Evolutionary conservation across 2,113 vertebrate genomes (phyloP).

Genomic region (Oxygymnocypris stewartii): DNA sequence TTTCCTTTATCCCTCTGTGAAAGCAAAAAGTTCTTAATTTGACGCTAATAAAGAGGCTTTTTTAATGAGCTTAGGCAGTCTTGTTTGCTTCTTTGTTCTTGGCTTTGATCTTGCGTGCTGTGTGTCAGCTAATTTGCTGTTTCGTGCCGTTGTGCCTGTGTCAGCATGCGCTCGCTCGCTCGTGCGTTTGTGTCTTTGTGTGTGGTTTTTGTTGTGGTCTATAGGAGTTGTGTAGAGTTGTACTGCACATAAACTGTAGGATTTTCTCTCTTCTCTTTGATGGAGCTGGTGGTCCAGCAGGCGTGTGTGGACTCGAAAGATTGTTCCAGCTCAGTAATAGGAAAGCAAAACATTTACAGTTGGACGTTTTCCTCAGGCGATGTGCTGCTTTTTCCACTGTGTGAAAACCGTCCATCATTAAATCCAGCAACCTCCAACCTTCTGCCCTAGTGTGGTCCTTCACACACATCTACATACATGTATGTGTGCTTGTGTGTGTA

Average conservation of each 20-base stretch:
- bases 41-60: conserved; percentile 64
- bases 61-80: conserved; percentile 59
- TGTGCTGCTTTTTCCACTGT: conserved; percentile 61
- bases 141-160: conserved; percentile 22
- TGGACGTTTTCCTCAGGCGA: conserved; percentile 58
- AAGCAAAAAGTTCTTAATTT: conserved; percentile 64
- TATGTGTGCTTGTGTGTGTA: too few species aligned
- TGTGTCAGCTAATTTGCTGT: conserved; percentile 62
- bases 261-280: conserved; percentile 39
- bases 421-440: conserved; percentile 24
- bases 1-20: conserved; percentile 14
- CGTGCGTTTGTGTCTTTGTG: conserved; percentile 21
- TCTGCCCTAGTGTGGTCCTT: conserved; percentile 19
- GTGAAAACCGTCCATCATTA: conserved; percentile 57
- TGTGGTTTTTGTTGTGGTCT: not conserved
- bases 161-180: conserved; percentile 30
- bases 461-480: not conserved
- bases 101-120: conserved; percentile 61
- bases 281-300: conserved; percentile 52
- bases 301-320: conserved; percentile 57
- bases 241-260: not conserved
- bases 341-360: conserved; percentile 65
- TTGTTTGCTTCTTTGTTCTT: conserved; percentile 50
- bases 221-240: not conserved
- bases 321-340: conserved; percentile 68